Conservation (phyloP, 2,888 invertebrate species). For the Agonopterix arenella region DNA sequence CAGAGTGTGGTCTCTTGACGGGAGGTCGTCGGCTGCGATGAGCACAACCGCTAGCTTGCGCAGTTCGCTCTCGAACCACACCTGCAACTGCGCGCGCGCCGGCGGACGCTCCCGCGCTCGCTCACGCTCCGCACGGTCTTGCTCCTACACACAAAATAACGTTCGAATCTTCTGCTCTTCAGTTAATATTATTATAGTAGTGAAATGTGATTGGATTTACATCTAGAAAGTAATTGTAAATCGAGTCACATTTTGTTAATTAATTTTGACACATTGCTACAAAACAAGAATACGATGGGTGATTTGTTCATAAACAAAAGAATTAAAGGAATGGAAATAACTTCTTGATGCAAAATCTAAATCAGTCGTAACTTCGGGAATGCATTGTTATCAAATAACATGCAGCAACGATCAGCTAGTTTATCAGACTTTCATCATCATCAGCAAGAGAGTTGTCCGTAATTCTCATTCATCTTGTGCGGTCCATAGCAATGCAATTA, state of each 20-base stretch:
- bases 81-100: slow-evolving; percentile 90
- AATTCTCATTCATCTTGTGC: slow-evolving; percentile 43
- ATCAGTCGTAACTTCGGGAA: slow-evolving; percentile 41
- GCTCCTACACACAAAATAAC: slow-evolving; percentile 44
- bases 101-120: slow-evolving; percentile 79
- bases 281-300: slow-evolving; percentile 24
- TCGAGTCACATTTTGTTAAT: slow-evolving; percentile 26
- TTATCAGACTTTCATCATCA: slow-evolving; percentile 36
- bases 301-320: slow-evolving; percentile 20
- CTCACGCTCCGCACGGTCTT: slow-evolving; percentile 62
- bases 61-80: slow-evolving; percentile 91
- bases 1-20: slow-evolving; percentile 84
- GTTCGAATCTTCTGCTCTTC: neutral
- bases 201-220: too few relatives aligned
- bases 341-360: slow-evolving; percentile 51
- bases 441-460: slow-evolving; percentile 38
- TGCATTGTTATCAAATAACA: slow-evolving; percentile 59
- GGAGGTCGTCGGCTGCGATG: slow-evolving; percentile 90
- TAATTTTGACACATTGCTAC: slow-evolving; percentile 25
- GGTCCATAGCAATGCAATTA: slow-evolving; percentile 49
- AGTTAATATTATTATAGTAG: neutral
- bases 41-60: slow-evolving; percentile 90
- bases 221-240: slow-evolving; percentile 4
- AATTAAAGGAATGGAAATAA: slow-evolving; percentile 17
- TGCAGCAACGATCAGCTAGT: slow-evolving; percentile 67